Conservation (phyloP, 2,113 vertebrate species). For the Sciurus niger region DNA sequence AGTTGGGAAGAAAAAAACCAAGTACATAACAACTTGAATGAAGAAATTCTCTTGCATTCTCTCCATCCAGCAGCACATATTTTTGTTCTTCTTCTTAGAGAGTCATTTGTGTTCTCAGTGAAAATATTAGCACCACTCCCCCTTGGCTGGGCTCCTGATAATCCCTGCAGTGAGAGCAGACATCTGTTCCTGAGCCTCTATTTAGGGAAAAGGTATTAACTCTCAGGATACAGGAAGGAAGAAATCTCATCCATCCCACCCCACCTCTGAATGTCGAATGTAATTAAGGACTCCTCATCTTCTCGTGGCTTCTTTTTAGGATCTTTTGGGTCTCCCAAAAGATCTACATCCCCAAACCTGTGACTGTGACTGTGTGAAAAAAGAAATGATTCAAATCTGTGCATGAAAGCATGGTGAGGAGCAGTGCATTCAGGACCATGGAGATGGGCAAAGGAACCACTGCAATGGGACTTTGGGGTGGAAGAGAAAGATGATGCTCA, state of each 20-base stretch:
- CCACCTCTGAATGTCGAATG: not conserved
- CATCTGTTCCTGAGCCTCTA: constrained; percentile 53
- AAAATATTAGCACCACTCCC: constrained; percentile 45
- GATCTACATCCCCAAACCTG: not conserved
- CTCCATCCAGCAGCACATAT: not conserved
- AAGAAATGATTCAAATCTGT: not conserved
- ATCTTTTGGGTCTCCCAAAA: not conserved
- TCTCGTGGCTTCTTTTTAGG: not conserved
- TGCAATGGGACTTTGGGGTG: not conserved
- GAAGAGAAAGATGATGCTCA: not conserved
- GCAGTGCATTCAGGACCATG: not conserved
- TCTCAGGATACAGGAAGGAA: not conserved
- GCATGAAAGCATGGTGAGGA: not conserved
- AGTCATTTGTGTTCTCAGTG: not conserved
- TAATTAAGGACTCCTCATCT: not conserved
- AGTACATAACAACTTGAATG: not conserved
- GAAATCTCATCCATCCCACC: not conserved
- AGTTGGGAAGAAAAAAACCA: constrained; percentile 12
- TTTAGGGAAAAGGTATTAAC: constrained; percentile 42
- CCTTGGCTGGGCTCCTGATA: not conserved
- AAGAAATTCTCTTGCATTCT: constrained; percentile 37
- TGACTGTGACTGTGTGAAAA: not conserved
- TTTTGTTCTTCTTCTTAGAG: constrained; percentile 48
- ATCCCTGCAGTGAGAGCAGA: constrained; percentile 6
- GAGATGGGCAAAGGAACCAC: not conserved